Evolutionary conservation across 2,888 invertebrate species (phyloP), one percentile per base, ranked within the genome.

Genomic region (Gastracanthus pulcherrimus): DNA sequence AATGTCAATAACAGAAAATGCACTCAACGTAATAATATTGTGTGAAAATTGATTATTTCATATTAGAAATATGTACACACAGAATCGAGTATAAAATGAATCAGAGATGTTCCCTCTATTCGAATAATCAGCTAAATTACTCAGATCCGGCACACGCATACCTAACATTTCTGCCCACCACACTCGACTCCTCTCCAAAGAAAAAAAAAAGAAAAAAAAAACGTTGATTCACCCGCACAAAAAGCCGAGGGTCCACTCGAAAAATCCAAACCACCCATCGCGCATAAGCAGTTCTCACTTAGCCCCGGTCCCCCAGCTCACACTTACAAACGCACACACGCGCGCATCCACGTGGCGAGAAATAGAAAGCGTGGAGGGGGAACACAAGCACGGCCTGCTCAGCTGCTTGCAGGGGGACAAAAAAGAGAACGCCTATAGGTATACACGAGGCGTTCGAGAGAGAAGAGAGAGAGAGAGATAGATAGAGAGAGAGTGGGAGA

Each of bases 301-400:
- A n/a, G n/a, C n/a, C n/a, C n/a, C n/a, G n/a, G 45, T 45, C 55
- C 55, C 55, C 55, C 55, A 1, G 26, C 31, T 9, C 19, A n/a
- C 36, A 62, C 34, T 31, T 34, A 19, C 31, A 9, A 62, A 19
- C 34, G 58, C 55, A 23, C 26, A 11, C 48, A 19, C 55, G 23
- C 26, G 19, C 48, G n/a, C 6, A 0, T 0, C 23, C 55, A 38
- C 48, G 34, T 19, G 34, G n/a, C 79, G 72, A 71, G 55, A 71
- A 76, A 76, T 76, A 77, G 72, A 77, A 55, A 23, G 38, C 29
- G 29, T n/a, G 7, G 19, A 34, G n/a, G 58, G 58, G 55, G 6
- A 19, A 36, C 34, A 36, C 19, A n/a, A n/a, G 1, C 7, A 19
- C 9, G 2, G 26, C 23, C 55, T 19, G 58, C 29, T 34, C 48